Percentiles rank a stretch among this genome's conserved stretches.
Conservation (phyloP, 2,888 invertebrate species). For the Cephus nigrinus region DNA sequence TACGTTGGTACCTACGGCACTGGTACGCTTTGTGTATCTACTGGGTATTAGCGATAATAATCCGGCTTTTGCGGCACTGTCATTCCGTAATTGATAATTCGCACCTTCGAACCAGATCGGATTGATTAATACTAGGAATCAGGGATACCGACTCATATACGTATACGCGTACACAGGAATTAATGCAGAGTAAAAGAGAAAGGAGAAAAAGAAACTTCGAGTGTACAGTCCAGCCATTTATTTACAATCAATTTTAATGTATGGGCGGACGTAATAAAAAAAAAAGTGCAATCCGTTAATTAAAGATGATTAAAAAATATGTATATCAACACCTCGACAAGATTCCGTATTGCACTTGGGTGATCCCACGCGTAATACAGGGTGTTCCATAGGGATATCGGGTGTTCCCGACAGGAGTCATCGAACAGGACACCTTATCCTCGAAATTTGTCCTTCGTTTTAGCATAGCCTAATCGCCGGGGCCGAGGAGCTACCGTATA, state of each 20-base stretch:
- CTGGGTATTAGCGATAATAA: not conserved
- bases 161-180: not conserved
- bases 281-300: not conserved
- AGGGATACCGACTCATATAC: not conserved
- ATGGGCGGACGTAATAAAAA: not conserved
- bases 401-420: constrained; percentile 34
- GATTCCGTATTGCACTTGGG: constrained; percentile 20
- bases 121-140: not conserved
- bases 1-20: not conserved
- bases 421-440: constrained; percentile 41
- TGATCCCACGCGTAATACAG: constrained; percentile 43
- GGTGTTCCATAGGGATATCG: constrained; percentile 39
- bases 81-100: not conserved
- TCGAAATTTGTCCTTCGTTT: constrained; percentile 36
- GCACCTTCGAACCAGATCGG: not conserved
- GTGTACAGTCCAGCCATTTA: not conserved
- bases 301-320: not conserved
- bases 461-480: constrained; percentile 37
- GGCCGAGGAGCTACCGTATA: constrained; percentile 41
- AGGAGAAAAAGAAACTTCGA: too few relatives aligned
- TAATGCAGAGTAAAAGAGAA: not conserved
- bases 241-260: not conserved
- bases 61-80: not conserved
- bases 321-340: not conserved
- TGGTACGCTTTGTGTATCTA: not conserved